These are phyloP conservation scores for Meandrina meandrites DNA, from an alignment of 92 coral and sea anemone genomes.

Conservation along the genomic window DNA sequence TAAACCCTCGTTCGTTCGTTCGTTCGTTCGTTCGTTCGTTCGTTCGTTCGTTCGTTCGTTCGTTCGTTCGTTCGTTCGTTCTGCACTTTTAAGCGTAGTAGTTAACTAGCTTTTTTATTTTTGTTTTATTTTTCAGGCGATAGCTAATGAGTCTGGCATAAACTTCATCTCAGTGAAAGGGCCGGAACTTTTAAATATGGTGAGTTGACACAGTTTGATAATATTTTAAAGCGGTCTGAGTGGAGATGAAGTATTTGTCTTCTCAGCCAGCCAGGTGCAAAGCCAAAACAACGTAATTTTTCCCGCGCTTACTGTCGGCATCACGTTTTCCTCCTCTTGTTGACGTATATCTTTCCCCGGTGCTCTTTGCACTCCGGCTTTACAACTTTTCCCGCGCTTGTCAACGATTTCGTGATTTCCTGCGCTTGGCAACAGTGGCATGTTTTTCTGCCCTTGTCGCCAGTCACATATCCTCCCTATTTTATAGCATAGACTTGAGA, in stretches of 20 bases:
- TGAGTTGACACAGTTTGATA: conserved; percentile 47
- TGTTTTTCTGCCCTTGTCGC: no score
- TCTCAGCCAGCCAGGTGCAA: no score
- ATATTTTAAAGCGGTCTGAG: no score
- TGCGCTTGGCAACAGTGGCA: no score
- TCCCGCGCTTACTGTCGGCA: no score
- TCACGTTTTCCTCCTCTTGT: background rate
- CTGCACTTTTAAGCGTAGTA: no score
- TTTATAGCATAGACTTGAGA: background rate
- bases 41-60: no score
- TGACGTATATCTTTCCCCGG: background rate
- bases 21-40: background rate
- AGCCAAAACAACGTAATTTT: no score
- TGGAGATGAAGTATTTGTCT: no score
- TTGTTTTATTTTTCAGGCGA: conserved; percentile 92
- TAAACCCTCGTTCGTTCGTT: background rate
- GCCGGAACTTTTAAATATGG: conserved; percentile 97
- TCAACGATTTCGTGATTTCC: background rate
- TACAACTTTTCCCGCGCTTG: background rate
- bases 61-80: no score
- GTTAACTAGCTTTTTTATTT: background rate
- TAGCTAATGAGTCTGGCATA: conserved; percentile 99
- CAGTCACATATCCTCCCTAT: no score
- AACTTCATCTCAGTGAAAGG: conserved; percentile 99
- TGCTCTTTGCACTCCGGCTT: background rate